Base-by-base conservation (phyloP, 2,888 invertebrate genomes). In the Geotrupes spiniger region DNA sequence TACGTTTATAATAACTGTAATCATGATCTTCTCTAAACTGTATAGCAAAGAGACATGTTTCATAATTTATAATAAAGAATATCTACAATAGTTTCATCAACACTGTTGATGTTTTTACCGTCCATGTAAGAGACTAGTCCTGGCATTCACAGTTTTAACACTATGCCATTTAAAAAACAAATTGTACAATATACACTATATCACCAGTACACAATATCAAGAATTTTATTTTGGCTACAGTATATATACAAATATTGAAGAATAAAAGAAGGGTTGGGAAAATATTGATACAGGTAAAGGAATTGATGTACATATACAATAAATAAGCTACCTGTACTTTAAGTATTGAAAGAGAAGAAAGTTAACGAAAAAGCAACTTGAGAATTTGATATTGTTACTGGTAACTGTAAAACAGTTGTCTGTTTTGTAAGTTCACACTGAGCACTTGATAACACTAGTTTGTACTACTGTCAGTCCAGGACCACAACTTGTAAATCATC, bases 401-500 rank as follows among this genome's bases (percentile, higher is more conserved):
- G 63, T 61, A 63, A 58, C 52, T 52, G 43, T 47, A 48, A 21
- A 27, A 42, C 36, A 29, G 21, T 4, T 21, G 3, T 21, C 21
- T 21, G 3, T 3, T 21, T 21, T 21, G 53, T 47, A 46, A 43
- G 46, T 48, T 52, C 63, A 65, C 64, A 62, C 58, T 65, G 64
- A 65, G 66, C 66, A 67, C 67, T 65, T 64, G 57, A 54, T 55
- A 51, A 53, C 45, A 51, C 47, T 15, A 39, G 36, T 42, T 33
- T 26, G 39, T 44, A 45, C 60, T 62, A 72, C 69, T 74, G 81
- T 85, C 85, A 86, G 82, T 86, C 86, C 69, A 86, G 78, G 76
- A 86, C 85, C 65, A 85, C 84, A 75, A 84, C 82, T 72, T 81
- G 79, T 72, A 81, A 79, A 62, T 77, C 77, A 58, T 76, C 72